phyloP scores from a whole-genome alignment of 2,113 vertebrate genomes.

The Bos taurus region DNA sequence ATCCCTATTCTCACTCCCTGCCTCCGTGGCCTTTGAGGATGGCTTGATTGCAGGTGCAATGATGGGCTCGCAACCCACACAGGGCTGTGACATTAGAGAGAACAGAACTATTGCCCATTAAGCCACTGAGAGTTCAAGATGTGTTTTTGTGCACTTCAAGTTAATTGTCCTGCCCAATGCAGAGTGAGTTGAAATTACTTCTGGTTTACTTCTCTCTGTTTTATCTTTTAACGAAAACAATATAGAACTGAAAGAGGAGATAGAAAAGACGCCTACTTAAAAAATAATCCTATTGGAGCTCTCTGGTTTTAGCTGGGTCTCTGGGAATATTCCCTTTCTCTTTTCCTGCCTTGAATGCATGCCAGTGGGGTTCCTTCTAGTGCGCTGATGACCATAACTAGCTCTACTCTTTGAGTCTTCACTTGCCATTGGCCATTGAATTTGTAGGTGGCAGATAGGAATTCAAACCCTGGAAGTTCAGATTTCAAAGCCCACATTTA shows the following conservation, averaged over 20 bases:
- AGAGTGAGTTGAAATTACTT: neutral
- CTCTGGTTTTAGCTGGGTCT: neutral
- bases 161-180: neutral
- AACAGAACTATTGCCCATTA: neutral
- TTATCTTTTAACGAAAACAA: neutral
- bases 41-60: neutral
- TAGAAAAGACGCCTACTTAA: neutral
- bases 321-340: neutral
- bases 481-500: neutral
- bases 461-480: neutral
- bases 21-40: neutral
- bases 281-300: neutral
- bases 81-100: neutral
- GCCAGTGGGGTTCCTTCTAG: neutral
- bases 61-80: neutral
- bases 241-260: neutral
- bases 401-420: neutral
- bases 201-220: neutral
- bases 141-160: neutral
- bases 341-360: neutral
- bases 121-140: neutral
- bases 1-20: neutral
- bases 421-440: neutral
- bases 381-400: neutral
- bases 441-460: neutral